phyloP scores from a whole-genome alignment of 2,797 vertebrate species.

The Pseudochirops corinnae region DNA sequence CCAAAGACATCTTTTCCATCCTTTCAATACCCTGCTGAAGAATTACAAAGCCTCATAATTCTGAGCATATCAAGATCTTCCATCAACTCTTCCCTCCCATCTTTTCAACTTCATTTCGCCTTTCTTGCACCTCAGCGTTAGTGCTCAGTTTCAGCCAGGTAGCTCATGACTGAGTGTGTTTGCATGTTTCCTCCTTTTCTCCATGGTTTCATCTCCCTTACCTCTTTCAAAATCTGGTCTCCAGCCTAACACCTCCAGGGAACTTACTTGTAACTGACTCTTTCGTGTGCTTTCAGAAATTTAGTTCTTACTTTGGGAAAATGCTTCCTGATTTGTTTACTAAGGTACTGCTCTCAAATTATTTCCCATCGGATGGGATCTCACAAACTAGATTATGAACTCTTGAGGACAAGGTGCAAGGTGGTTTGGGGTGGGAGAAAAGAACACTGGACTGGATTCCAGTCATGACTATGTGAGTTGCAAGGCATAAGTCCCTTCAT shows the following conservation, averaged over 20 bases:
- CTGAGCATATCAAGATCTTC: neutral
- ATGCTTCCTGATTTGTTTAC: neutral
- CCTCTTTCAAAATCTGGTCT: conserved; percentile 29
- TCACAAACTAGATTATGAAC: neutral
- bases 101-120: neutral
- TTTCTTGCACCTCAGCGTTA: neutral
- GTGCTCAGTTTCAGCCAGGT: neutral
- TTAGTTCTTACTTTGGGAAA: neutral
- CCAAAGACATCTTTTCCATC: neutral
- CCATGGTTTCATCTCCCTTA: neutral
- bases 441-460: neutral
- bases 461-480: neutral
- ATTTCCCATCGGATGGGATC: conserved; percentile 15
- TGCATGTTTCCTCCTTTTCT: neutral
- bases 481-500: neutral
- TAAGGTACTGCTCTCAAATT: neutral
- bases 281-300: conserved; percentile 18
- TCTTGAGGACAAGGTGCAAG: neutral
- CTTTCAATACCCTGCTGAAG: conserved; percentile 24
- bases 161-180: neutral
- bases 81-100: neutral
- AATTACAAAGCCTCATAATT: neutral
- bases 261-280: neutral
- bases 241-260: neutral
- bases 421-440: neutral